phyloP scores from a whole-genome alignment of 2,113 vertebrate species.

The Marmota monax region DNA sequence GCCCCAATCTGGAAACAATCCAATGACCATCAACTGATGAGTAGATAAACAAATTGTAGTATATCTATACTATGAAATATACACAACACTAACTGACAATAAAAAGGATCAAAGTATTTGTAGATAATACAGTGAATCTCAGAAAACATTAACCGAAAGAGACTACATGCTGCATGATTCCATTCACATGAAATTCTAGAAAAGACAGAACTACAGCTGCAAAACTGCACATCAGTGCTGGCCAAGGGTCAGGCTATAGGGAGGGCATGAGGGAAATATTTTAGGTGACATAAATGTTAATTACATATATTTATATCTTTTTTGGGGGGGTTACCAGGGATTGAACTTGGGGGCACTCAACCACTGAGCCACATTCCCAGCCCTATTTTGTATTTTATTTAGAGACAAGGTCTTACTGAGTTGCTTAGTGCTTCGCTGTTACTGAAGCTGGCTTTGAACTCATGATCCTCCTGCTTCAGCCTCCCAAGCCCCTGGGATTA shows the following conservation, averaged over 20 bases:
- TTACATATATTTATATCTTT: background rate
- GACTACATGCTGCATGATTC: background rate
- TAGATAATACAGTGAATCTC: background rate
- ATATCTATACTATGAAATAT: background rate
- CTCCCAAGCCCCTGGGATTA: too few species aligned
- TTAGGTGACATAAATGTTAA: background rate
- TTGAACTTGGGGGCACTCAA: too few species aligned
- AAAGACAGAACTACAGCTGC: background rate
- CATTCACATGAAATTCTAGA: background rate
- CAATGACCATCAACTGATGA: background rate
- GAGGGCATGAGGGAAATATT: background rate
- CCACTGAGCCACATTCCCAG: too few species aligned
- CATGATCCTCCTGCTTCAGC: too few species aligned
- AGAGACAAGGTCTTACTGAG: too few species aligned
- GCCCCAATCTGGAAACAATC: background rate
- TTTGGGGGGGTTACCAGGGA: too few species aligned
- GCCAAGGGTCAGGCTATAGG: background rate
- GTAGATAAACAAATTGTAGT: background rate
- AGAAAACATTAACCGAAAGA: background rate
- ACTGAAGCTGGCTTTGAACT: too few species aligned
- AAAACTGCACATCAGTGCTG: background rate
- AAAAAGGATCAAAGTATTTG: background rate
- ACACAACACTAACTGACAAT: background rate
- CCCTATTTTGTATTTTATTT: too few species aligned
- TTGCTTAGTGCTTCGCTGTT: too few species aligned